Evolutionary conservation across 2,797 vertebrate genomes (phyloP), one percentile per base, ranked within the genome.

Genomic region (Brachyalestes nurse): DNA sequence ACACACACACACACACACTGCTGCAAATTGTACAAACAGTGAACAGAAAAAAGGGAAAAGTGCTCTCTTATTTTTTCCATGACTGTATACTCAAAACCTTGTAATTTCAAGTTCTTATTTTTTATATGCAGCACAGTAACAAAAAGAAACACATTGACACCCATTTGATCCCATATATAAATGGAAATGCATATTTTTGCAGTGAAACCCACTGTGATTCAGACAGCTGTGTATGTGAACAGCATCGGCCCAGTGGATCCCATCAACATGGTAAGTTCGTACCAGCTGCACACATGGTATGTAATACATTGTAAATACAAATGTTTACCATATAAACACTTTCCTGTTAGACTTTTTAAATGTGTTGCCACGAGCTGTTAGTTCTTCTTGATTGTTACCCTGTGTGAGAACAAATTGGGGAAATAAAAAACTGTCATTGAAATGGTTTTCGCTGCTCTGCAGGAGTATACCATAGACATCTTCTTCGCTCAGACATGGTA

Each of bases 401-500:
- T 60, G 13, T 62, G 16, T 14, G 12, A 62, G 25, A 16, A 62
- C 23, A 28, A 28, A 28, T 2, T 62, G 14, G n/a, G 28, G 16
- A 64, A 34, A 17, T 51, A 42, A 17, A 40, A 5, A 45, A 10
- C 42, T 8, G 47, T 65, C 9, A n/a, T 28, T 23, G 6, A 5
- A 69, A 72, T 58, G 58, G 49, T 53, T 53, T 81, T 28, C 34
- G 4, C 71, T 45, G n/a, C 49, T 40, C 82, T 89, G 7, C 40
- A 95, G 94, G 94, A 95, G 80, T 99, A 99, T 85, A 98, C 97
- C 69, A 98, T 99, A 79, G 97, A 99, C 87, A 99, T 99, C 87
- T 98, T 98, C 93, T 99, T 99, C 87, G 97, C 97, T 64, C 97
- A 99, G 90, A 97, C 97, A 0, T 99, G 97, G 97, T 97, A 97